Conservation (phyloP, 2,113 vertebrate genomes). For the Mirounga angustirostris region DNA sequence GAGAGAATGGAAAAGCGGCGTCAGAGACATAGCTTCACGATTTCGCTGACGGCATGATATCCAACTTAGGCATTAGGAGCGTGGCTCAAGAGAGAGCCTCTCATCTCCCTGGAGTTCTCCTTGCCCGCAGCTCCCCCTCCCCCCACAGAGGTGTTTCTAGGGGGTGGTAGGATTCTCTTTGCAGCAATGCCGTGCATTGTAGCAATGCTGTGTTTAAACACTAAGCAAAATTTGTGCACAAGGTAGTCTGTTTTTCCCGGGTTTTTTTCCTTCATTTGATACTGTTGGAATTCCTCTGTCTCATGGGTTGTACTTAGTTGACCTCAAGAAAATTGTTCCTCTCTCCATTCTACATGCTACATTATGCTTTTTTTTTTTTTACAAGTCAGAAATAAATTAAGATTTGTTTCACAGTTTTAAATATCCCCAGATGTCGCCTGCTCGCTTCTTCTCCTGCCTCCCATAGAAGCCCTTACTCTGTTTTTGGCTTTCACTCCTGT, state of each 20-base stretch:
- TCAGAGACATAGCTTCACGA: conserved; percentile 87
- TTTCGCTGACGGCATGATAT: conserved; percentile 87
- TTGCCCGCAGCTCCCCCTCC: conserved; percentile 74
- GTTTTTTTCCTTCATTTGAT: conserved; percentile 28
- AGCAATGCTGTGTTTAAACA: conserved; percentile 36
- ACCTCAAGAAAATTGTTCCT: conserved; percentile 69
- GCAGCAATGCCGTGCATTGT: background rate
- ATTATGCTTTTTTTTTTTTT: conserved; percentile 68
- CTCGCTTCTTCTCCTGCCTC: conserved; percentile 86
- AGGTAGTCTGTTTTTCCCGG: background rate
- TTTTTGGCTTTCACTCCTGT: conserved; percentile 90
- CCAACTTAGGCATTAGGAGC: conserved; percentile 84
- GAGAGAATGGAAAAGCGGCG: conserved; percentile 88
- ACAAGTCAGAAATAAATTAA: conserved; percentile 85
- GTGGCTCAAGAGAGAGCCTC: conserved; percentile 81
- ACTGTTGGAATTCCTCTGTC: conserved; percentile 67
- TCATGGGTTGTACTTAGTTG: conserved; percentile 51
- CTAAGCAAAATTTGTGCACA: conserved; percentile 19
- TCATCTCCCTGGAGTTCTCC: conserved; percentile 81
- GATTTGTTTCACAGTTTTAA: conserved; percentile 88
- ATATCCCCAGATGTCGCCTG: conserved; percentile 89
- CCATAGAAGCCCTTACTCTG: conserved; percentile 86
- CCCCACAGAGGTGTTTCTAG: conserved; percentile 68
- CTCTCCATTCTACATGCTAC: conserved; percentile 77
- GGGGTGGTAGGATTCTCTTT: conserved; percentile 58